Base-by-base conservation (phyloP, 2,888 invertebrate genomes). In the Dryobotodes eremita region DNA sequence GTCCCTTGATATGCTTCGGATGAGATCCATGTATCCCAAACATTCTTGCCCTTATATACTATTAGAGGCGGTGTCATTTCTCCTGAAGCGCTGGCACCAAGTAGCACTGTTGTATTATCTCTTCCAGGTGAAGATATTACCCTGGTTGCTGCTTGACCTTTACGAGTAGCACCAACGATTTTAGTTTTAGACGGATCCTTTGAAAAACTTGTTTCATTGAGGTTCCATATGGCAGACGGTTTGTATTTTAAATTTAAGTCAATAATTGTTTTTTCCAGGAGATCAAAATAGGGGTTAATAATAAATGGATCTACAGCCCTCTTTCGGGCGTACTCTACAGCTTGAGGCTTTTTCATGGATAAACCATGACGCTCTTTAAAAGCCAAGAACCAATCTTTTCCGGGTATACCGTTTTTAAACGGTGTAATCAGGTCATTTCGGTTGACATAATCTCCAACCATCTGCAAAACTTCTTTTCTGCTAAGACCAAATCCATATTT, bases 71-170 rank as follows among this genome's bases (percentile, higher is more conserved):
- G 74, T 15, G 69, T 26, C 77, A 80, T 85, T 66, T 80, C 78
- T 36, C 82, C 80, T 48, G n/a, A 31, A 10, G 84, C 84, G 53
- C 73, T 82, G n/a, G 70, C 65, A n/a, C 74, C 75, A n/a, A 80
- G 66, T 48, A 85, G 62, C 10, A 85, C 82, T 11, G 85, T 85
- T 0, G 79, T 85, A 50, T 85, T 85, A n/a, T 82, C 79, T 50
- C 69, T 82, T 65, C 80, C 82, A 46, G 82, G 76, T n/a, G 71
- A 71, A 17, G 76, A 64, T 46, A 79, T 84, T 4, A 70, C 55
- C 71, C 80, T 74, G 46, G 75, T 84, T 6, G 78, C 68, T 5
- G 80, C 61, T 31, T 68, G 20, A 31, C 59, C 75, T 75, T 61
- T 68, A n/a, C n/a, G n/a, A n/a, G n/a, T n/a, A 13, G 17, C 15